Evolutionary conservation across 2,797 vertebrate species (phyloP), one percentile per base, ranked within the genome.

Genomic region (Phaenicophaeus curvirostris): DNA sequence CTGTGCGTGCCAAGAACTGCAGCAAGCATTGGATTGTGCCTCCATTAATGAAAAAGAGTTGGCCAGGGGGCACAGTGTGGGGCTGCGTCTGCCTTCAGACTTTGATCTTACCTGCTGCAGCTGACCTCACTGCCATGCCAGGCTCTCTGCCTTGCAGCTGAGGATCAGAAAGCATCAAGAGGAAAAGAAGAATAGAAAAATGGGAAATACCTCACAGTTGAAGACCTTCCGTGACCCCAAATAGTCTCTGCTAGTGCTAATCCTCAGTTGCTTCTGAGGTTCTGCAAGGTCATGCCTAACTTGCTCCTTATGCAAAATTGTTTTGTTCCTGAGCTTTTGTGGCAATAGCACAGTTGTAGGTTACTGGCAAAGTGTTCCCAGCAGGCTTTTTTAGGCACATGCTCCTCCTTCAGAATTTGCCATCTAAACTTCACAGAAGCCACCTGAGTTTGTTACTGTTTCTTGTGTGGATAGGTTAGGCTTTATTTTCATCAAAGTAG

Each of bases 41-140:
- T 91, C 85, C 59, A 27, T 79, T 94, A 90, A 95, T 61, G 91
- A 94, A 94, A 91, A 88, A 33, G 41, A 4, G 10, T 53, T 87
- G 82, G 33, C 77, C 19, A 0, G 91, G 69, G 68, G 93, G 77
- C 86, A 81, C 82, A 92, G 77, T 87, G 86, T 94, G 94, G 87
- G 66, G 65, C 63, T 94, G n/a, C 8, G 4, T 71, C 66, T 90
- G 71, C 71, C 74, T 63, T 28, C 13, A 4, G 53, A 77, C 94
- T 96, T 97, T 95, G 86, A 95, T 95, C 86, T 95, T 87, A 96
- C 90, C 89, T 96, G 74, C 84, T 62, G 78, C 92, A 82, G 58
- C 75, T 89, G 80, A 93, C 93, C 84, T 89, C 81, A 27, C 63
- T 85, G 72, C 81, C 35, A 6, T 74, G 74, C 54, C 65, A 90